Evolutionary conservation across 2,888 invertebrate genomes (phyloP), one percentile per base, ranked within the genome.

Genomic region (Piscicola geometra): DNA sequence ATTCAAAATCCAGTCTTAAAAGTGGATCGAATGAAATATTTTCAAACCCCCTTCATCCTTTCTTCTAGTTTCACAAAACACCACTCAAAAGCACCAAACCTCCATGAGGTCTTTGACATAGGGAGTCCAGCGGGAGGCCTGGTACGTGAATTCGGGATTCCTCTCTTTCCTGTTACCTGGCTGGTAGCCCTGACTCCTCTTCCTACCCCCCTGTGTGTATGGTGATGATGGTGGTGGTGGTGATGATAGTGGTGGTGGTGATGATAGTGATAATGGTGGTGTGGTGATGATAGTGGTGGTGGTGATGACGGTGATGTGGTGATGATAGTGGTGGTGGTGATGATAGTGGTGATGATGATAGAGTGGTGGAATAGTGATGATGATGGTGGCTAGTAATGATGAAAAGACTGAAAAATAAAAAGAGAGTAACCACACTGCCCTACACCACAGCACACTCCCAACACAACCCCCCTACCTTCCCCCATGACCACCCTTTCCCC

Each of bases 51-150:
- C n/a, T n/a, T n/a, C n/a, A n/a, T n/a, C n/a, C n/a, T n/a, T n/a
- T n/a, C n/a, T n/a, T n/a, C n/a, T n/a, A n/a, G n/a, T n/a, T n/a
- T n/a, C n/a, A n/a, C n/a, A n/a, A n/a, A n/a, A n/a, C n/a, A n/a
- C n/a, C n/a, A n/a, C n/a, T n/a, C n/a, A n/a, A n/a, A n/a, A n/a
- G n/a, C n/a, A n/a, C n/a, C n/a, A n/a, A n/a, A 86, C 87, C 85
- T 99, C 99, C 91, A 99, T 94, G 70, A 99, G 91, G 83, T 99
- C 99, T 88, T 99, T 99, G 74, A 97, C 88, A 52, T 97, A 90
- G 0, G 99, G 99, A 1, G 98, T 98, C 99, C 99, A 99, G 81
- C 98, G 90, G 32, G 96, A 97, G 94, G 96, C 96, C 86, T 98
- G 97, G 86, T 97, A 98, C 0, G 95, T 96, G 85, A 97, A 96